Conservation (phyloP, 2,797 vertebrate genomes). For the Lutjanus campechanus region DNA sequence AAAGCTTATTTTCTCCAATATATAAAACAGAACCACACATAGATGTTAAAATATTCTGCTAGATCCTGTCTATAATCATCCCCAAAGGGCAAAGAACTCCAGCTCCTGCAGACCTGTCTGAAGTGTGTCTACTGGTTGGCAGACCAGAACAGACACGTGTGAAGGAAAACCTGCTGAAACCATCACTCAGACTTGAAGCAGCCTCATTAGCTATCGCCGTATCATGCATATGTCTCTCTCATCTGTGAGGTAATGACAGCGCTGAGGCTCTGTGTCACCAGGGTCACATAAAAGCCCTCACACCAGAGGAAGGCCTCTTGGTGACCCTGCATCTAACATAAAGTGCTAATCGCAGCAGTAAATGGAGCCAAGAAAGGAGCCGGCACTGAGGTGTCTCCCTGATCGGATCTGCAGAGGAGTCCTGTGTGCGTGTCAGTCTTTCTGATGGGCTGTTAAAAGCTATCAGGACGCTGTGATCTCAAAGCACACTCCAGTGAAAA, state of each 20-base stretch:
- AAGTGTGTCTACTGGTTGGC: slow-evolving; percentile 43
- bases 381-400: slow-evolving; percentile 58
- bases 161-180: slow-evolving; percentile 51
- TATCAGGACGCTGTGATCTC: slow-evolving; percentile 62
- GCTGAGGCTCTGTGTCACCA: slow-evolving; percentile 38
- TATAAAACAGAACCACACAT: slow-evolving; percentile 41
- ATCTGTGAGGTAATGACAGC: slow-evolving; percentile 30
- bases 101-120: slow-evolving; percentile 32
- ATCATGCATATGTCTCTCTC: slow-evolving; percentile 50
- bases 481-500: slow-evolving; percentile 66
- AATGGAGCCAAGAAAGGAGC: slow-evolving; percentile 48
- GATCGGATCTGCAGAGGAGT: slow-evolving; percentile 59
- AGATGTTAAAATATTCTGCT: slow-evolving; percentile 28
- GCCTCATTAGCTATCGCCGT: slow-evolving; percentile 31
- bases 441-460: slow-evolving; percentile 80
- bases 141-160: slow-evolving; percentile 30
- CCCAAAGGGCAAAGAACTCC: slow-evolving; percentile 28
- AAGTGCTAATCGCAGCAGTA: slow-evolving; percentile 62
- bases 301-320: slow-evolving; percentile 36
- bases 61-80: slow-evolving; percentile 22
- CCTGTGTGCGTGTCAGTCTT: slow-evolving; percentile 60
- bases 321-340: slow-evolving; percentile 37
- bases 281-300: slow-evolving; percentile 55
- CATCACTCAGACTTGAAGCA: slow-evolving; percentile 41
- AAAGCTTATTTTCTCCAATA: slow-evolving; percentile 31